Percentiles rank a stretch among this genome's conserved stretches.
Conservation (phyloP, 1,140 invertebrate species). For the Archivesica marissinica region DNA sequence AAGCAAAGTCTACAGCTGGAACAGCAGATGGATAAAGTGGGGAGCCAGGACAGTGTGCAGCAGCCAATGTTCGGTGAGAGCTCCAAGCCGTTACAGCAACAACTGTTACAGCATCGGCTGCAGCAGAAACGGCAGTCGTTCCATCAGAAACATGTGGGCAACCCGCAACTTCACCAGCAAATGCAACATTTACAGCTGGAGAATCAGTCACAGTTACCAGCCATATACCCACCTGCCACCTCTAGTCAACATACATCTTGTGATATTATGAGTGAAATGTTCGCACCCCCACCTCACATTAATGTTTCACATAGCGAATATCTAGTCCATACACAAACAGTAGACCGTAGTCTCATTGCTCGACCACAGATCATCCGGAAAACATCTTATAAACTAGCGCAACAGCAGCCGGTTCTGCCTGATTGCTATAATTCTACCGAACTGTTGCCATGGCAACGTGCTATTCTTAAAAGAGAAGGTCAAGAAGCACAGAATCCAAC, state of each 20-base stretch:
- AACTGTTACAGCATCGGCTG: conserved; percentile 90
- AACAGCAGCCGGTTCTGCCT: conserved; percentile 88
- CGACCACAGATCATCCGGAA: conserved; percentile 90
- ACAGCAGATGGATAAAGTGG: conserved; percentile 73
- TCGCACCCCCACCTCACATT: neutral
- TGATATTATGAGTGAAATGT: conserved; percentile 32
- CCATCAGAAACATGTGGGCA: conserved; percentile 88
- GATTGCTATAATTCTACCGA: conserved; percentile 25
- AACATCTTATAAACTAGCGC: conserved; percentile 91
- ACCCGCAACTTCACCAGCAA: conserved; percentile 86
- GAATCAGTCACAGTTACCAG: conserved; percentile 66
- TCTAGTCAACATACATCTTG: conserved; percentile 56
- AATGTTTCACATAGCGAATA: conserved; percentile 20
- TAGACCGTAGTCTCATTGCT: conserved; percentile 80
- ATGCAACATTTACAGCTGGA: conserved; percentile 81
- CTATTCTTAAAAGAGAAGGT: conserved; percentile 35
- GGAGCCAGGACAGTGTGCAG: conserved; percentile 58
- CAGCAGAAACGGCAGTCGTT: conserved; percentile 92
- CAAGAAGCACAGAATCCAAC: neutral
- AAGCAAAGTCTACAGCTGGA: conserved; percentile 81
- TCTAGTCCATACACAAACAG: conserved; percentile 50
- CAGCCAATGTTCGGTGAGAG: conserved; percentile 57
- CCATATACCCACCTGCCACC: conserved; percentile 17
- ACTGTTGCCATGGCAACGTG: conserved; percentile 62
- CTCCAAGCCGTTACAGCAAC: conserved; percentile 87